These are phyloP conservation scores for Lethocerus indicus DNA, from an alignment of 1,140 invertebrate genomes.

Conservation along the genomic window DNA sequence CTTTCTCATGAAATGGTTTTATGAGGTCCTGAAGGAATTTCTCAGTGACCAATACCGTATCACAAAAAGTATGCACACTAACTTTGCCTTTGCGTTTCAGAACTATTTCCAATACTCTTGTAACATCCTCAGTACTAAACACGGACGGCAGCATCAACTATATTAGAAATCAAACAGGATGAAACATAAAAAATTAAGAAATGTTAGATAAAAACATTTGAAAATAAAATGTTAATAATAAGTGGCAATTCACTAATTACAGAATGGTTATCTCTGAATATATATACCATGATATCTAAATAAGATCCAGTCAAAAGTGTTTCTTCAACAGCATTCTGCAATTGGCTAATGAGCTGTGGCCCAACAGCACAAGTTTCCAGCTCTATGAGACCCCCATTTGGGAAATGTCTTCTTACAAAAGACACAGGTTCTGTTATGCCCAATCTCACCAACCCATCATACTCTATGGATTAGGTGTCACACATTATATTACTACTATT, in stretches of 20 bases:
- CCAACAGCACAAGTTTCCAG: slow-evolving; percentile 65
- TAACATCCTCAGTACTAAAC: slow-evolving; percentile 56
- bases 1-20: slow-evolving; percentile 38
- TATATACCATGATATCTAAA: slow-evolving; percentile 50
- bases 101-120: slow-evolving; percentile 46
- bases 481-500: no score
- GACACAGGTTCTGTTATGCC: slow-evolving; percentile 72
- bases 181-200: slow-evolving; percentile 4
- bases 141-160: slow-evolving; percentile 58
- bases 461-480: slow-evolving; percentile 66
- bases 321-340: slow-evolving; percentile 74
- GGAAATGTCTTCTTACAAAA: slow-evolving; percentile 63
- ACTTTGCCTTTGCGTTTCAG: slow-evolving; percentile 30
- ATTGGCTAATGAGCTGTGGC: slow-evolving; percentile 49
- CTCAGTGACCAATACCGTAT: slow-evolving; percentile 32
- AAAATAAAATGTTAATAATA: not conserved
- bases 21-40: slow-evolving; percentile 49
- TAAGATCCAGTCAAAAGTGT: slow-evolving; percentile 52
- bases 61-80: slow-evolving; percentile 25
- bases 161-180: slow-evolving; percentile 16
- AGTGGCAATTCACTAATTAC: not conserved
- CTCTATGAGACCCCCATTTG: slow-evolving; percentile 46
- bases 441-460: slow-evolving; percentile 70
- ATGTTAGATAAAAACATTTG: not conserved
- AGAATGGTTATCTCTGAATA: no score